Evolutionary conservation across 2,888 invertebrate species (phyloP).

Genomic region (Melieria crassipennis): DNA sequence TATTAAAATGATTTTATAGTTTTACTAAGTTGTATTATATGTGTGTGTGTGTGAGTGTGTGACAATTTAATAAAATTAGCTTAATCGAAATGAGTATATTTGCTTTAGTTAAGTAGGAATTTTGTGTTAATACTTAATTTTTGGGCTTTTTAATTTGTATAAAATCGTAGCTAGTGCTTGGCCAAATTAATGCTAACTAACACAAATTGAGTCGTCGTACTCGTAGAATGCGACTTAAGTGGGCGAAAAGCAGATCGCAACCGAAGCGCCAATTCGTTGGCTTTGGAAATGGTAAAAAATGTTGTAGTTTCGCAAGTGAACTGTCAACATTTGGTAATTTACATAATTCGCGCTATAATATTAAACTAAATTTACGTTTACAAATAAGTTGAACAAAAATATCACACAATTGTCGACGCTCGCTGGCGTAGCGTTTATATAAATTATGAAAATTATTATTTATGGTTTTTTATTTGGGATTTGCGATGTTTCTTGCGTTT

Average conservation of each 20-base stretch:
- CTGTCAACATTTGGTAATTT: neutral
- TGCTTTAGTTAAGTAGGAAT: no score
- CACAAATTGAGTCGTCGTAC: no score
- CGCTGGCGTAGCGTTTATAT: conserved; percentile 18
- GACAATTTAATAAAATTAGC: neutral
- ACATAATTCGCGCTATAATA: conserved; percentile 20
- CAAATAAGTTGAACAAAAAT: conserved; percentile 19
- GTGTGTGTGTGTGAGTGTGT: neutral
- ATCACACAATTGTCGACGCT: conserved; percentile 31
- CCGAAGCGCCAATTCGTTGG: no score
- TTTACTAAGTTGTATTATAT: no score
- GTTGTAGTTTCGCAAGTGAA: neutral
- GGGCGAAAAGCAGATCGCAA: no score
- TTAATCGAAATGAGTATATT: no score
- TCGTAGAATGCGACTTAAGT: no score
- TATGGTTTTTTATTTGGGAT: conserved; percentile 20
- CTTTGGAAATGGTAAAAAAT: conserved; percentile 5
- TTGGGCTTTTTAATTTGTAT: no score
- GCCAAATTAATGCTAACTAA: no score
- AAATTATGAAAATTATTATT: conserved; percentile 35
- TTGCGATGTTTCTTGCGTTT: conserved; percentile 40
- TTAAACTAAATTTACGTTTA: conserved; percentile 22
- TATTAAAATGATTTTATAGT: no score
- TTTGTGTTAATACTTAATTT: no score
- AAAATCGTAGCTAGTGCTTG: no score